Percentiles rank a stretch among this genome's conserved stretches.
These are phyloP conservation scores for Brachylomia viminalis DNA, from an alignment of 2,888 invertebrate species.

Conservation along the genomic window DNA sequence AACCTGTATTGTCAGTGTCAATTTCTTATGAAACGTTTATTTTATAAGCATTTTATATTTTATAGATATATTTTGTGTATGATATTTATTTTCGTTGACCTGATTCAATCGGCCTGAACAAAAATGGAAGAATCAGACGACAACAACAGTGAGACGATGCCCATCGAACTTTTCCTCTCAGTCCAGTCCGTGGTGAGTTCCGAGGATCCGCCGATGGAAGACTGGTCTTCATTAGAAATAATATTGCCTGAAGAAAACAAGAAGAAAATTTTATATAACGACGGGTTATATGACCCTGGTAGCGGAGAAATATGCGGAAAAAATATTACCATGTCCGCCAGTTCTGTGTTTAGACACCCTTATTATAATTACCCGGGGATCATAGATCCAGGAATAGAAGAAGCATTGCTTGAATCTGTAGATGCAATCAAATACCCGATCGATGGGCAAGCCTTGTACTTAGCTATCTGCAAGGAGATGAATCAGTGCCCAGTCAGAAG, in stretches of 20 bases:
- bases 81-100: slow-evolving; percentile 20
- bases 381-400: slow-evolving; percentile 80
- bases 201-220: slow-evolving; percentile 78
- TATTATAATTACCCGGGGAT: slow-evolving; percentile 83
- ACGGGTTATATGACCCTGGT: slow-evolving; percentile 77
- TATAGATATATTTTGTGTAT: slow-evolving; percentile 27
- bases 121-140: slow-evolving; percentile 59
- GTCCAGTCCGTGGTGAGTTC: slow-evolving; percentile 73
- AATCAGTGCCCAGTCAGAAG: slow-evolving; percentile 73
- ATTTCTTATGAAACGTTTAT: slow-evolving; percentile 22
- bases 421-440: slow-evolving; percentile 71
- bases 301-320: slow-evolving; percentile 81
- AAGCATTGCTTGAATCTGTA: slow-evolving; percentile 75
- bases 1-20: slow-evolving; percentile 25
- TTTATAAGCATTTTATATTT: background rate
- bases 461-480: slow-evolving; percentile 80
- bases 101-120: background rate
- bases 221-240: slow-evolving; percentile 81
- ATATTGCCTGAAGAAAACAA: slow-evolving; percentile 69
- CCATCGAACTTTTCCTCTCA: slow-evolving; percentile 52
- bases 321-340: slow-evolving; percentile 77
- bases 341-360: slow-evolving; percentile 77
- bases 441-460: slow-evolving; percentile 82
- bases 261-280: slow-evolving; percentile 69
- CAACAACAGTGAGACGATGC: slow-evolving; percentile 16